Conservation (phyloP, 2,113 vertebrate species). For the Mesocricetus auratus region DNA sequence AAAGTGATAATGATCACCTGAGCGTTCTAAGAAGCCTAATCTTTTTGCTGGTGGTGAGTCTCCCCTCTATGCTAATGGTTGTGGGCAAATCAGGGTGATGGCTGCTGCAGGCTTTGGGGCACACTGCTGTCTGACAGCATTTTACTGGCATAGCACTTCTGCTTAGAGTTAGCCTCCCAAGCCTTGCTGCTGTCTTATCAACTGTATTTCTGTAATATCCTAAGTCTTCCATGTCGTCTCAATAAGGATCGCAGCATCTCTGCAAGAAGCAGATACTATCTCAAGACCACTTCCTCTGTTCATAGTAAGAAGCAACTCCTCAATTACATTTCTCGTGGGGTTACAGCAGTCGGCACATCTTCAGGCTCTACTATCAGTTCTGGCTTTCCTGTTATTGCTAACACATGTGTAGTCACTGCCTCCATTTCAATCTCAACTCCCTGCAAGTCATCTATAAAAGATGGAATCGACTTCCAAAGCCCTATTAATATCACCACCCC, state of each 20-base stretch:
- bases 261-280: background rate
- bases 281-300: background rate
- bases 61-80: background rate
- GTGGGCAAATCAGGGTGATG: background rate
- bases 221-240: background rate
- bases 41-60: background rate
- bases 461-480: background rate
- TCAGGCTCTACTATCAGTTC: background rate
- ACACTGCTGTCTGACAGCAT: background rate
- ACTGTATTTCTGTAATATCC: background rate
- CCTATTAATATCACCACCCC: background rate
- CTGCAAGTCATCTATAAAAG: background rate
- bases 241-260: background rate
- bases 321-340: background rate
- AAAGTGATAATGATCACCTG: background rate
- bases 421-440: background rate
- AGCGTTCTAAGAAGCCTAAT: background rate
- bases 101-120: background rate
- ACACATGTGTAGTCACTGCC: background rate
- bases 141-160: background rate
- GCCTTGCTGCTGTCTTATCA: background rate
- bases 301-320: background rate
- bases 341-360: background rate
- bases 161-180: background rate
- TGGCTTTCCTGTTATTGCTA: background rate